Evolutionary conservation across 2,888 invertebrate species (phyloP), one percentile per base, ranked within the genome.

Genomic region (Pyrrhosoma nymphula): DNA sequence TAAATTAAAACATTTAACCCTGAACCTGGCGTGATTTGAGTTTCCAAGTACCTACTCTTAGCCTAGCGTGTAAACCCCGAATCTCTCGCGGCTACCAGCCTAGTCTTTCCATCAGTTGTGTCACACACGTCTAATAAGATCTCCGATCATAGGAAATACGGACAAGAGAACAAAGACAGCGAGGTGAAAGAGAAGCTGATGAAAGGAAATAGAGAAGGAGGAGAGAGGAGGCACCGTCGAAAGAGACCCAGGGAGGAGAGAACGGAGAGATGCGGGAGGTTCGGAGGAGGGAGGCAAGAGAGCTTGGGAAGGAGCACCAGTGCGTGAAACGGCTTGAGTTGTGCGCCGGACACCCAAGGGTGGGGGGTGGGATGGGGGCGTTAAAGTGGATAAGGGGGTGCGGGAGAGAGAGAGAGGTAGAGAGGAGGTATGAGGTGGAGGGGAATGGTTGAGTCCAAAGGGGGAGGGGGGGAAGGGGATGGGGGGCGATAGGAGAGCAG

Each of bases 241-340:
- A 82, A 82, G 18, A 82, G 82, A 82, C 69, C 69, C n/a, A 18
- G 16, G 82, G 82, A 35, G 26, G 30, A 18, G 75, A 69, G n/a
- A n/a, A 35, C 12, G 82, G 35, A 26, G 69, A 47, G 69, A 35
- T 30, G 82, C 8, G 82, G 35, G 35, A 82, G 30, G 30, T 26
- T 26, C 6, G 20, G 16, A n/a, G 82, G 35, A 30, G 35, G 6
- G 14, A 6, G n/a, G 82, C 35, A 35, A n/a, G 35, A 18, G 30
- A 14, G 30, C 30, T 30, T 35, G 35, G 82, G 82, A 82, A 26
- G 69, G 69, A 69, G 69, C 69, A 82, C 82, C 82, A 35, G 82
- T 82, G 82, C 82, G 82, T 82, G 82, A 82, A 82, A 82, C 82
- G 82, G 82, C 82, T 82, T 35, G 82, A 82, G 82, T 82, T 82